phyloP scores from a whole-genome alignment of 2,888 invertebrate genomes.

The Drosophila formosana region DNA sequence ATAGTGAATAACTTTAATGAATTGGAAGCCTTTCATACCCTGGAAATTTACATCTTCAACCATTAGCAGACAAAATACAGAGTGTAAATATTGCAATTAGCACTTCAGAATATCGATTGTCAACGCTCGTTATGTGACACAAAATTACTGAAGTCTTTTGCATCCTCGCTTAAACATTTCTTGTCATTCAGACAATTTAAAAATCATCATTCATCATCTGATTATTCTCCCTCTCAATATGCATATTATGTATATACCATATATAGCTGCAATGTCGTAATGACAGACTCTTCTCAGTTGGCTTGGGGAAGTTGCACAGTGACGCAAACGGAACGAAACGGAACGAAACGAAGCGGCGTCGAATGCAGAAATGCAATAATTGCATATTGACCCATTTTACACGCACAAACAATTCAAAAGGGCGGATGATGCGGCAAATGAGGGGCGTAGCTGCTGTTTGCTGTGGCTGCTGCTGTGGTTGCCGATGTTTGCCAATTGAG shows the following conservation, averaged over 20 bases:
- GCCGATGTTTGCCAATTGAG: slow-evolving; percentile 58
- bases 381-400: slow-evolving; percentile 79
- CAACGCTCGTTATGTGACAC: neutral
- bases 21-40: neutral
- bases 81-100: neutral
- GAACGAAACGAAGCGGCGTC: slow-evolving; percentile 50
- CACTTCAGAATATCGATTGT: neutral
- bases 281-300: slow-evolving; percentile 15
- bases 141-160: neutral
- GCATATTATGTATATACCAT: neutral
- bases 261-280: slow-evolving; percentile 9
- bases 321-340: slow-evolving; percentile 58
- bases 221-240: neutral
- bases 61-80: neutral
- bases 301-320: slow-evolving; percentile 30
- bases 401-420: slow-evolving; percentile 44
- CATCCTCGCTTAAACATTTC: neutral
- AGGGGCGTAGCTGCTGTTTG: slow-evolving; percentile 28
- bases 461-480: neutral
- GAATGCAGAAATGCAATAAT: slow-evolving; percentile 67
- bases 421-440: slow-evolving; percentile 21
- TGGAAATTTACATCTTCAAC: neutral
- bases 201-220: slow-evolving; percentile 9
- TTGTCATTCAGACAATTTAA: neutral
- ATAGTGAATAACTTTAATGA: too few relatives aligned